Conservation (phyloP, 2,113 vertebrate genomes). For the Pseudorectes ferrugineus region DNA sequence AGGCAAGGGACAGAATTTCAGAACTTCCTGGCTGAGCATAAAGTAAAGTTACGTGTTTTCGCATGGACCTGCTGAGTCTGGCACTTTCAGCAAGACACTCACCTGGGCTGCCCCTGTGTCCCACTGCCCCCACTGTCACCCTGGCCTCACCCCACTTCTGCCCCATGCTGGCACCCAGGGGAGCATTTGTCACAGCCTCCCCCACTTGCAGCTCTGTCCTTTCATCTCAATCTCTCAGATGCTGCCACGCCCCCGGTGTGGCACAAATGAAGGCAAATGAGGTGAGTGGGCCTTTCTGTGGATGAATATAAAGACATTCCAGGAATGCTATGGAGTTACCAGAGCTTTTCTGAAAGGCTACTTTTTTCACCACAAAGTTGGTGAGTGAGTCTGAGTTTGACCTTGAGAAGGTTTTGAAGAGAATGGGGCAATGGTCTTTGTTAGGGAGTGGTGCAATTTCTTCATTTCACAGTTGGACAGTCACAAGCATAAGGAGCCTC, state of each 20-base stretch:
- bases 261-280: background rate
- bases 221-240: background rate
- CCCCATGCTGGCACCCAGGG: fast-evolving
- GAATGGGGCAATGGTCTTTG: background rate
- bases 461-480: background rate
- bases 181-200: background rate
- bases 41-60: fast-evolving
- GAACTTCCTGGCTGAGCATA: background rate
- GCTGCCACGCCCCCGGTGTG: background rate
- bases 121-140: background rate
- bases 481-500: background rate
- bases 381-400: background rate
- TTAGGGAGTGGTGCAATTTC: background rate
- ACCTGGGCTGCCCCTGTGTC: background rate
- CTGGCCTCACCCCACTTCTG: background rate
- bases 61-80: background rate
- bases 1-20: background rate
- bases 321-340: background rate
- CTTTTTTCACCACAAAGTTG: background rate
- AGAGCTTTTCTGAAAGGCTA: background rate
- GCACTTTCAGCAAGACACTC: background rate
- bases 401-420: background rate
- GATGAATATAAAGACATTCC: background rate
- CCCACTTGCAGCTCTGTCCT: background rate
- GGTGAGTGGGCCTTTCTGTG: background rate